These are phyloP conservation scores for Heterocephalus glaber DNA, from an alignment of 2,113 vertebrate species.

Conservation along the genomic window DNA sequence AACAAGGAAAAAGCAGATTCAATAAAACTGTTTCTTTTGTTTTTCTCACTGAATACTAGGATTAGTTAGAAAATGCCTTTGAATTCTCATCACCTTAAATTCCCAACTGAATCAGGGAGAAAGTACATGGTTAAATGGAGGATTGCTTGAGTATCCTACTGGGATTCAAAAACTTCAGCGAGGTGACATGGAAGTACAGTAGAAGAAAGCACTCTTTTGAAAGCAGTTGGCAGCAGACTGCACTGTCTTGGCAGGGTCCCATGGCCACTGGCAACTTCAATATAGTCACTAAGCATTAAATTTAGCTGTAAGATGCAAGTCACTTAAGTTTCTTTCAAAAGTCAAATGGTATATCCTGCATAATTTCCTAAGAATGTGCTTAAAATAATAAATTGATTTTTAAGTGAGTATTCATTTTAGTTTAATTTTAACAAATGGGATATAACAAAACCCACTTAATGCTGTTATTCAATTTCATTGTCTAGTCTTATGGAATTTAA, in stretches of 20 bases:
- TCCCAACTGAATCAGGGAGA: conserved; percentile 37
- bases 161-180: background rate
- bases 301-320: conserved; percentile 19
- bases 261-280: background rate
- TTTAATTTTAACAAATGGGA: conserved; percentile 47
- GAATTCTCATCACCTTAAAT: background rate
- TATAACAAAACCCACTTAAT: conserved; percentile 40
- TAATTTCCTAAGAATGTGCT: conserved; percentile 16
- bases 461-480: background rate
- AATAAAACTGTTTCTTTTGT: conserved; percentile 54
- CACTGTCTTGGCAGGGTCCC: conserved; percentile 44
- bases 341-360: background rate
- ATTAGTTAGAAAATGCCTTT: conserved; percentile 18
- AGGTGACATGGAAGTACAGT: background rate
- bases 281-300: background rate
- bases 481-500: background rate
- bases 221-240: background rate
- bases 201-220: conserved; percentile 13
- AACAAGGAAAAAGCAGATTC: conserved; percentile 30
- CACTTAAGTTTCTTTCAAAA: conserved; percentile 38
- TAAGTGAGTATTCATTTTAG: conserved; percentile 5
- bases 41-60: conserved; percentile 51
- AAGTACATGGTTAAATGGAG: conserved; percentile 36
- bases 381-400: conserved; percentile 39
- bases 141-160: background rate